phyloP scores from a whole-genome alignment of 2,888 invertebrate species.

The Ormyrus thymus region DNA sequence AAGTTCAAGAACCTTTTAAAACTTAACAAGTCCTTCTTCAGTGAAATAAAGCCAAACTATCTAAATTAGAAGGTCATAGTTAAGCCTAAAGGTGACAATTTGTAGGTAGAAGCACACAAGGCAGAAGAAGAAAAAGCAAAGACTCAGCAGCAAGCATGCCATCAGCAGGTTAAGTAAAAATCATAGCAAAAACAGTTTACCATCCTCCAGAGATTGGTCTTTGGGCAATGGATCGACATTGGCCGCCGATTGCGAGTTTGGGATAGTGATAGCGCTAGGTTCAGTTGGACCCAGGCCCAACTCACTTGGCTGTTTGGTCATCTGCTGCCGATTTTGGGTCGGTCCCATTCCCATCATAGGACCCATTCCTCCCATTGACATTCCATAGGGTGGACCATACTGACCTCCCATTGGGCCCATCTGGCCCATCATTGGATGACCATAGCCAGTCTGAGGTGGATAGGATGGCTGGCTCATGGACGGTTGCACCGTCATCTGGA shows the following conservation, averaged over 20 bases:
- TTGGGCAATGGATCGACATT: slow-evolving; percentile 73
- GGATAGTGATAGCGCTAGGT: slow-evolving; percentile 71
- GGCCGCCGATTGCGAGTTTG: slow-evolving; percentile 71
- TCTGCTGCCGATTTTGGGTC: slow-evolving; percentile 65
- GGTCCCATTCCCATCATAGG: slow-evolving; percentile 76
- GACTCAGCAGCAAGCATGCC: slow-evolving; percentile 64
- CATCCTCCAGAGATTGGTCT: slow-evolving; percentile 74
- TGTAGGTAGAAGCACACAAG: background rate
- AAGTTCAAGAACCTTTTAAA: no score
- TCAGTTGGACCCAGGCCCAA: slow-evolving; percentile 78
- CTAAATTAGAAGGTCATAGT: no score
- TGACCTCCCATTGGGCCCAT: slow-evolving; percentile 77
- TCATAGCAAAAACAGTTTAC: slow-evolving; percentile 74
- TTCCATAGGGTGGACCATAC: slow-evolving; percentile 76
- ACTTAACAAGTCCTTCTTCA: no score
- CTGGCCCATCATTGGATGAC: slow-evolving; percentile 83
- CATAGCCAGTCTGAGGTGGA: slow-evolving; percentile 82
- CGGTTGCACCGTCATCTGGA: slow-evolving; percentile 86
- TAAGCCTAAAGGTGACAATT: no score
- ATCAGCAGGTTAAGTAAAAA: slow-evolving; percentile 75
- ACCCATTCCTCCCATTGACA: slow-evolving; percentile 75
- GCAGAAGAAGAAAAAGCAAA: slow-evolving; percentile 60
- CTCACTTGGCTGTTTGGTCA: slow-evolving; percentile 82
- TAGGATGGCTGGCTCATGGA: slow-evolving; percentile 79
- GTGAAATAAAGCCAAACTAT: no score